Conservation (phyloP, 1,140 invertebrate genomes). For the Lucilia cuprina region DNA sequence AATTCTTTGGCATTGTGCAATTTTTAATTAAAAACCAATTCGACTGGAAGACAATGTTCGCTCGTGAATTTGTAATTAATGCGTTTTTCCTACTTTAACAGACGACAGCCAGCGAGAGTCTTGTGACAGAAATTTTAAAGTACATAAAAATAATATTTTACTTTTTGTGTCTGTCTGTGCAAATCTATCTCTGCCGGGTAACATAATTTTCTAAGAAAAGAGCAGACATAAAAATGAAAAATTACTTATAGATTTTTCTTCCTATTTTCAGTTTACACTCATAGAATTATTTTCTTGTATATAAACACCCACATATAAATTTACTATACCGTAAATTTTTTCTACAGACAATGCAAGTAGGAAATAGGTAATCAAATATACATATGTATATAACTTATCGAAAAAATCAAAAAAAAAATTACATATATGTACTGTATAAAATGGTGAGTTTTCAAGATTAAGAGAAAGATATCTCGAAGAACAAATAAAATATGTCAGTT, state of each 20-base stretch:
- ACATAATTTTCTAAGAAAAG: background rate
- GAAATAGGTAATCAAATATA: no score
- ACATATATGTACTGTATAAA: no score
- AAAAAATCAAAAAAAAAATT: no score
- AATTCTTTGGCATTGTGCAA: background rate
- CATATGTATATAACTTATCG: no score
- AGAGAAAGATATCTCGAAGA: no score
- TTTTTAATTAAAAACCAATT: constrained; percentile 34
- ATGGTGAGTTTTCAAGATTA: no score
- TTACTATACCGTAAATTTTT: no score
- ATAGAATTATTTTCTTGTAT: no score
- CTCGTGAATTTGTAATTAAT: constrained; percentile 27
- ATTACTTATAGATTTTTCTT: background rate
- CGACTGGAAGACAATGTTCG: constrained; percentile 14
- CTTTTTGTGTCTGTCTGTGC: background rate
- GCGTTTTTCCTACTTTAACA: background rate
- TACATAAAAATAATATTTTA: background rate
- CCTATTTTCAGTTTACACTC: no score
- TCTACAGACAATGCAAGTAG: no score
- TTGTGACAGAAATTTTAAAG: background rate
- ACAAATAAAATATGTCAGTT: no score
- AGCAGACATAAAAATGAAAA: background rate
- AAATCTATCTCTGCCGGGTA: background rate
- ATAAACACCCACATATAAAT: no score
- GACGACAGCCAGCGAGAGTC: background rate